Evolutionary conservation across 2,113 vertebrate species (phyloP).

Genomic region (Gobio gobio): DNA sequence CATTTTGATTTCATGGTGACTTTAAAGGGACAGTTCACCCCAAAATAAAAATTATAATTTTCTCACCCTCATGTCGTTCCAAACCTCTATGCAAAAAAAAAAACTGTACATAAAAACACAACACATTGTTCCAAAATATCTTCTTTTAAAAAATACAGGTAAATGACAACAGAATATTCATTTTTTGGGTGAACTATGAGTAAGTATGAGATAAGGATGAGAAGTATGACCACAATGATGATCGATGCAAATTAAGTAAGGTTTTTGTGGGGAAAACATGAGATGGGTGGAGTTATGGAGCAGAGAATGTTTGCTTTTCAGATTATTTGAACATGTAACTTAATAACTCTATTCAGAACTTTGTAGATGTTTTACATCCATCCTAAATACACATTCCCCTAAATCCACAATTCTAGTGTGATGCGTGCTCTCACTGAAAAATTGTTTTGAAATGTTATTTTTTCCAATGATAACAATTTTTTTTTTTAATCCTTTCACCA

Average conservation of each 20-base stretch:
- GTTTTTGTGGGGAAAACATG: background rate
- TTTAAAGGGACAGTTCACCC: background rate
- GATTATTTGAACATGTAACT: background rate
- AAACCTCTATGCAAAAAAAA: background rate
- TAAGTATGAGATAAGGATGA: background rate
- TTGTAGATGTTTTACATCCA: background rate
- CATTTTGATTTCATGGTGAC: too few relatives aligned
- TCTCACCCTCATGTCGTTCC: background rate
- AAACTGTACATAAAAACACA: too few relatives aligned
- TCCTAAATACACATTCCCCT: background rate
- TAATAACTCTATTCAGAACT: background rate
- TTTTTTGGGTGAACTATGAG: background rate
- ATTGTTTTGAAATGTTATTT: background rate
- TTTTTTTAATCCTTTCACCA: background rate
- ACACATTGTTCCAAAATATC: too few relatives aligned
- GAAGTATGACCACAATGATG: background rate
- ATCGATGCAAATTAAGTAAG: background rate
- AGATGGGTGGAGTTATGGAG: background rate
- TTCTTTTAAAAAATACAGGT: too few relatives aligned
- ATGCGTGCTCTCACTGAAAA: background rate
- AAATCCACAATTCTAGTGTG: background rate
- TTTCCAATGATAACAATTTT: background rate
- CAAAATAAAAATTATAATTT: background rate
- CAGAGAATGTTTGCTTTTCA: background rate
- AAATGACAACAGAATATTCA: too few relatives aligned